These are phyloP conservation scores for Uria aalge DNA, from an alignment of 2,113 vertebrate species.

Conservation along the genomic window DNA sequence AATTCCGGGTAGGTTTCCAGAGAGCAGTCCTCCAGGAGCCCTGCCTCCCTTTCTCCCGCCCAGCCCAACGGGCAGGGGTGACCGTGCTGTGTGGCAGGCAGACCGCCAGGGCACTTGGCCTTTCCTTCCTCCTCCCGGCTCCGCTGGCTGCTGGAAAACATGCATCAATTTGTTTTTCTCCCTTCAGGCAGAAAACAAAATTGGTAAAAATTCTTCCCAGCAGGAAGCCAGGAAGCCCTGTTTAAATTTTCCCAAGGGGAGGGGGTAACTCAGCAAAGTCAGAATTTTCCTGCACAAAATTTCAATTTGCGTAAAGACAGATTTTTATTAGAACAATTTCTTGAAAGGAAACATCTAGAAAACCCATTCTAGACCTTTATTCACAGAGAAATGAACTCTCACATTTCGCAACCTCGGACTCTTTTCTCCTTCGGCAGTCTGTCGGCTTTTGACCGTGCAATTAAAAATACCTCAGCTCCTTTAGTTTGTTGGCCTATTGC, in stretches of 20 bases:
- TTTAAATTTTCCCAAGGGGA: slow-evolving; percentile 43
- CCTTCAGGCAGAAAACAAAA: slow-evolving; percentile 63
- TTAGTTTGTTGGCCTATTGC: background rate
- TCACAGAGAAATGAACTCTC: background rate
- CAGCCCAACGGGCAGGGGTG: background rate
- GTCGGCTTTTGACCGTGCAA: background rate
- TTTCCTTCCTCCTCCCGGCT: slow-evolving; percentile 15
- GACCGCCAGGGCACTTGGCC: slow-evolving; percentile 21
- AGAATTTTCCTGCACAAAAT: slow-evolving; percentile 56
- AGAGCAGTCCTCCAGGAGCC: background rate
- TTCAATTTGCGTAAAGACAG: slow-evolving; percentile 21
- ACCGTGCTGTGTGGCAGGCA: background rate
- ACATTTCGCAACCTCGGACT: background rate
- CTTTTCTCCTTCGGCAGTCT: background rate
- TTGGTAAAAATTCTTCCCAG: slow-evolving; percentile 39
- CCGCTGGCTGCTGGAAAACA: slow-evolving; percentile 40
- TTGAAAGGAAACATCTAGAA: slow-evolving; percentile 40
- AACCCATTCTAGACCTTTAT: background rate
- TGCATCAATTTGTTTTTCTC: slow-evolving; percentile 52
- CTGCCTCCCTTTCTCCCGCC: background rate
- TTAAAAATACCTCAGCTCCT: background rate
- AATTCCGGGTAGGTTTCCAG: background rate
- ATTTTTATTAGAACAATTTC: slow-evolving; percentile 50
- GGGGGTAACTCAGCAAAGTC: background rate
- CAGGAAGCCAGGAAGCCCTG: slow-evolving; percentile 36